Conservation (phyloP, 1,140 invertebrate species). For the Vollenhovia emeryi region DNA sequence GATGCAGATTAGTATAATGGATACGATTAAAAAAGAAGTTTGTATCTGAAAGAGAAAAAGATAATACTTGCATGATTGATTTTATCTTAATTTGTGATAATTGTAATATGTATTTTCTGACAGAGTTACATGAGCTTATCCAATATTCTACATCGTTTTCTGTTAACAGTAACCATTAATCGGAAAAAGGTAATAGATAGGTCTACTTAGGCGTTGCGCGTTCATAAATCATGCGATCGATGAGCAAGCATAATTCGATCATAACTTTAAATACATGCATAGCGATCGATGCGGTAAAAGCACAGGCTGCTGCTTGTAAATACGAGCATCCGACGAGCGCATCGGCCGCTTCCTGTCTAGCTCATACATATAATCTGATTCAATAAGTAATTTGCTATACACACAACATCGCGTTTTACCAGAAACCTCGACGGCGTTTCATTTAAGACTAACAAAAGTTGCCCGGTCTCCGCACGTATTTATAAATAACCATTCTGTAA, state of each 20-base stretch:
- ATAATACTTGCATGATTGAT: neutral
- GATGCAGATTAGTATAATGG: too few relatives aligned
- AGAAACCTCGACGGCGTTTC: conserved; percentile 3
- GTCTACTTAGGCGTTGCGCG: conserved; percentile 14
- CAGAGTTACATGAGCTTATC: neutral
- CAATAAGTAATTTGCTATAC: conserved; percentile 58
- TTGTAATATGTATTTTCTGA: neutral
- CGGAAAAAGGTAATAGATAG: conserved; percentile 31
- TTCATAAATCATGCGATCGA: conserved; percentile 51
- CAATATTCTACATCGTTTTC: neutral
- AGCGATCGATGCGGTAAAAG: conserved; percentile 55
- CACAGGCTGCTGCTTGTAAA: conserved; percentile 56
- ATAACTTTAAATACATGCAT: conserved; percentile 61
- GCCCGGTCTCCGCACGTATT: neutral
- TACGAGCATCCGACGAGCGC: conserved; percentile 46
- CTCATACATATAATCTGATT: conserved; percentile 62
- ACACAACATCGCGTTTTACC: conserved; percentile 37
- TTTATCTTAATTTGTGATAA: neutral
- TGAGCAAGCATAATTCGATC: conserved; percentile 56
- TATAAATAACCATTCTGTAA: conserved; percentile 3
- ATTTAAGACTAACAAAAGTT: neutral
- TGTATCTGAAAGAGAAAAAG: neutral
- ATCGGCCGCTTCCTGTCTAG: conserved; percentile 54
- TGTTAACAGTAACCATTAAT: conserved; percentile 29
- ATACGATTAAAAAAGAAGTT: neutral